Percentiles rank a stretch among this genome's conserved stretches.
phyloP scores from a whole-genome alignment of 2,113 vertebrate genomes.

The Urocynchramus pylzowi region DNA sequence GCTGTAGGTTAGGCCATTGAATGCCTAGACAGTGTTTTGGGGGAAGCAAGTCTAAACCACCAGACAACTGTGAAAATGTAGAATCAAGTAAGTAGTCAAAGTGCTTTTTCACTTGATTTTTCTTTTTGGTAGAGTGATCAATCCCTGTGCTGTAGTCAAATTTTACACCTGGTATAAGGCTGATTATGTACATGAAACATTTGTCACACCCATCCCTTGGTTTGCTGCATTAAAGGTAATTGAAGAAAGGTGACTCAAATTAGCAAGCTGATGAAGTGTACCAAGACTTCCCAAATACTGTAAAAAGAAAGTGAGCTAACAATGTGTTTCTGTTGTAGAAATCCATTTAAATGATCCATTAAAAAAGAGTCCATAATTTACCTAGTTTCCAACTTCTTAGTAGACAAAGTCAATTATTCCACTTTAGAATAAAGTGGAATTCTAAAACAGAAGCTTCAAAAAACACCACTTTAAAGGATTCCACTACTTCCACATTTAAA shows the following conservation, averaged over 20 bases:
- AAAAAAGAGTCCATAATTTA: not conserved
- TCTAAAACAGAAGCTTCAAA: not conserved
- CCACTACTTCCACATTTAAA: not conserved
- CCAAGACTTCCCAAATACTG: not conserved
- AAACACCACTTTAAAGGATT: not conserved
- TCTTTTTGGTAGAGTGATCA: not conserved
- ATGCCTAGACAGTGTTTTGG: not conserved
- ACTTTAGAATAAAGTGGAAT: too few relatives aligned
- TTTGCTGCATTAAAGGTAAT: not conserved
- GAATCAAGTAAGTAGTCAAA: not conserved
- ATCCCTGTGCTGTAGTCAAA: not conserved
- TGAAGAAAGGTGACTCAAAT: not conserved
- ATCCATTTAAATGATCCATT: not conserved
- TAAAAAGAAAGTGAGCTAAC: not conserved
- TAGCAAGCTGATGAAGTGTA: not conserved
- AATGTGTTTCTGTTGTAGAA: not conserved
- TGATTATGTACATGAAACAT: not conserved
- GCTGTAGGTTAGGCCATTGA: not conserved
- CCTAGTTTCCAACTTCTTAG: not conserved
- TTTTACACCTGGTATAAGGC: not conserved
- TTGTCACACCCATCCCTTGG: not conserved
- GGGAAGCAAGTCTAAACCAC: not conserved
- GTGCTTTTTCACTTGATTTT: not conserved
- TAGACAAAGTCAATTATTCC: not conserved
- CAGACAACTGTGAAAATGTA: not conserved